These are phyloP conservation scores for Petrolisthes manimaculis DNA, from an alignment of 2,888 invertebrate species.

Conservation along the genomic window DNA sequence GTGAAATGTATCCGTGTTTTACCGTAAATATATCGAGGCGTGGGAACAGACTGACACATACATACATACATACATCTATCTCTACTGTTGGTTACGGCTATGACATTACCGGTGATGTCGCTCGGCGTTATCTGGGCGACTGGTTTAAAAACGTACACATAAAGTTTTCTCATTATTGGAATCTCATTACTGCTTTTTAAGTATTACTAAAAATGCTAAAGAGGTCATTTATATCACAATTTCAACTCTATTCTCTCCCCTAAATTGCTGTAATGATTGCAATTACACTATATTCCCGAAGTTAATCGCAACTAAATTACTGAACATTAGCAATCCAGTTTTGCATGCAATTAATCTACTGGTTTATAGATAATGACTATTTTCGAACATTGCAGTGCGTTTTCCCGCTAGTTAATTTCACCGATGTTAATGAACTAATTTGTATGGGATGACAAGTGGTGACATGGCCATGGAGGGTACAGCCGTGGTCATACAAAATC, in stretches of 20 bases:
- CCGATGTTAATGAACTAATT: not conserved
- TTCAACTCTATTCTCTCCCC: not conserved
- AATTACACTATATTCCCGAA: not conserved
- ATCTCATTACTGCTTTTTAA: not conserved
- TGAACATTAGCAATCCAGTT: not conserved
- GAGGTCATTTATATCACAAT: not conserved
- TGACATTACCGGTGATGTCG: too few relatives aligned
- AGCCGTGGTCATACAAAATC: too few relatives aligned
- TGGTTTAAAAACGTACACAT: too few relatives aligned
- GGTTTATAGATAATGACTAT: not conserved
- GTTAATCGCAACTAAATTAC: not conserved
- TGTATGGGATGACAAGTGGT: too few relatives aligned
- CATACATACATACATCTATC: too few relatives aligned
- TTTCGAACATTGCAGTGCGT: not conserved
- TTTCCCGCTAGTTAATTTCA: not conserved
- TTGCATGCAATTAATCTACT: not conserved
- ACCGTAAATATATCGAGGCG: too few relatives aligned
- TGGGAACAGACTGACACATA: too few relatives aligned
- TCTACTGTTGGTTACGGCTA: too few relatives aligned
- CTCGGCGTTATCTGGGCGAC: too few relatives aligned
- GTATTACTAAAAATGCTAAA: not conserved
- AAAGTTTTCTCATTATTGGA: not conserved
- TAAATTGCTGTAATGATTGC: not conserved
- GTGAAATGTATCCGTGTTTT: too few relatives aligned
- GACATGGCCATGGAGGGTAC: too few relatives aligned